Percentiles rank a stretch among this genome's conserved stretches.
Conservation (phyloP, 2,797 vertebrate genomes). For the Myiotriccus ornatus region DNA sequence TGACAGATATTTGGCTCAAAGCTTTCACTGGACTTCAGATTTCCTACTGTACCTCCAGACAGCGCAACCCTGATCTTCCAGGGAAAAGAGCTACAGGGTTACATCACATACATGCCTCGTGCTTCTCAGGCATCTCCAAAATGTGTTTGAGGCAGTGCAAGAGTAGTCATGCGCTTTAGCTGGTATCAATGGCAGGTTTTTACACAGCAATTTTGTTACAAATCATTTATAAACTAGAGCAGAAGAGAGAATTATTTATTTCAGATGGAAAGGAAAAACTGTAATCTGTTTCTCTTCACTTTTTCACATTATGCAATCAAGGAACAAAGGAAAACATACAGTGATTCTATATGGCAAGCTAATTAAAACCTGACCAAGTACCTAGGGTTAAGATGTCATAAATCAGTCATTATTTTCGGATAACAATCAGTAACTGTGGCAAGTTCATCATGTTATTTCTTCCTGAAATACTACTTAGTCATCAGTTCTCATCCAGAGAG, state of each 20-base stretch:
- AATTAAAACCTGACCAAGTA: neutral
- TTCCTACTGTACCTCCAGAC: neutral
- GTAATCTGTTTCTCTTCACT: neutral
- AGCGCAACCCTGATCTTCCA: neutral
- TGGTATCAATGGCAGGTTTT: neutral
- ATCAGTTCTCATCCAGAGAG: neutral
- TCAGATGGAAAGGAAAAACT: neutral
- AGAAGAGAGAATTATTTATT: neutral
- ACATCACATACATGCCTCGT: fast-evolving
- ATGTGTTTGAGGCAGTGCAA: neutral
- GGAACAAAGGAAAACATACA: neutral
- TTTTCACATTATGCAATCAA: neutral
- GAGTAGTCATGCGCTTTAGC: neutral
- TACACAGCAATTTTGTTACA: neutral
- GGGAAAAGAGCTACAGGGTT: neutral
- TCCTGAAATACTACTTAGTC: neutral
- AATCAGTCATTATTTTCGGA: neutral
- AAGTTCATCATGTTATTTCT: neutral
- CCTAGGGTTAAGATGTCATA: neutral
- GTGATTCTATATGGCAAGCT: neutral
- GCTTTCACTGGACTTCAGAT: neutral
- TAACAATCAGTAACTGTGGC: neutral
- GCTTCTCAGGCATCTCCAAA: neutral
- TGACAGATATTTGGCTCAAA: neutral
- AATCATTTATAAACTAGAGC: neutral